These are phyloP conservation scores for Eupithecia abbreviata DNA, from an alignment of 2,888 invertebrate genomes.

Conservation along the genomic window DNA sequence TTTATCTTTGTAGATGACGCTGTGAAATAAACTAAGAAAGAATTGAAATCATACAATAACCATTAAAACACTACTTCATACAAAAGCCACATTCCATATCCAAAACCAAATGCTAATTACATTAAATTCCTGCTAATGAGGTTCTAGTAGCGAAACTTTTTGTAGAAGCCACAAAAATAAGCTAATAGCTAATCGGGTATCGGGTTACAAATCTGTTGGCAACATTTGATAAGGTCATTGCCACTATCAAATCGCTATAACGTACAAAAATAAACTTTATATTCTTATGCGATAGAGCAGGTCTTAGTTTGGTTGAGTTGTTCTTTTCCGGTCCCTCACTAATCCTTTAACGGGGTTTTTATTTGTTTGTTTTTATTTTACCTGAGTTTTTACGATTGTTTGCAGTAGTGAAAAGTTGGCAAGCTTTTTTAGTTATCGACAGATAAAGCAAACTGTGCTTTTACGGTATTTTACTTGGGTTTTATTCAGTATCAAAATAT, in stretches of 20 bases:
- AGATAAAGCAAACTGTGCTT: background rate
- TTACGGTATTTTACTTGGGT: background rate
- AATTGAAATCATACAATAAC: background rate
- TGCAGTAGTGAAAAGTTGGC: slow-evolving; percentile 17
- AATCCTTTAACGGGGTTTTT: slow-evolving; percentile 34
- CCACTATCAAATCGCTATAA: slow-evolving; percentile 21
- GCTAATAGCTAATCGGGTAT: slow-evolving; percentile 31
- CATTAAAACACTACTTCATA: background rate
- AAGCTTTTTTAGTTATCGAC: slow-evolving; percentile 9
- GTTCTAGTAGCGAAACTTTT: slow-evolving; percentile 21
- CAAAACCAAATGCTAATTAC: background rate
- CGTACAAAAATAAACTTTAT: background rate
- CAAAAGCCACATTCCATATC: background rate
- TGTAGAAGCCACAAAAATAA: slow-evolving; percentile 29
- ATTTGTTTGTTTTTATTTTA: slow-evolving; percentile 24
- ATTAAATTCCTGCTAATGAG: slow-evolving; percentile 5
- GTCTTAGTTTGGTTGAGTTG: background rate
- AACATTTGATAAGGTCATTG: slow-evolving; percentile 38
- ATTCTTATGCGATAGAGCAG: background rate
- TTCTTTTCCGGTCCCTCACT: slow-evolving; percentile 19
- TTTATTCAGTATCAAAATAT: too few species aligned
- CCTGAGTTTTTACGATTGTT: slow-evolving; percentile 15
- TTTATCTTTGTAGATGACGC: too few species aligned
- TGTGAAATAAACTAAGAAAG: background rate
- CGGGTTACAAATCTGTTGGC: slow-evolving; percentile 36